Evolutionary conservation across 2,888 invertebrate species (phyloP).

Genomic region (Scelioninae gen. 2): DNA sequence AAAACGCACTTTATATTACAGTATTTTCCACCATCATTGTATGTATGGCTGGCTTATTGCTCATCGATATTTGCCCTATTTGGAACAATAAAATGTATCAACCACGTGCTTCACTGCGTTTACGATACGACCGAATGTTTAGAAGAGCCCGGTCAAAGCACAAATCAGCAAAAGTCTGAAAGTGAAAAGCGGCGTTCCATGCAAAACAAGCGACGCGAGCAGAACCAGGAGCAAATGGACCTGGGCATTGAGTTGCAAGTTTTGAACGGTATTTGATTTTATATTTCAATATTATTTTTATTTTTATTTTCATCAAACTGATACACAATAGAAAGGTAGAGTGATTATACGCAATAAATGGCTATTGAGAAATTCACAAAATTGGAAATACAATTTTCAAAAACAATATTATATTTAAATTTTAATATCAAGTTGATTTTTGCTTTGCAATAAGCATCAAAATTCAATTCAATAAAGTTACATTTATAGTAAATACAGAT

Average conservation of each 20-base stretch:
- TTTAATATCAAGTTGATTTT: too few relatives aligned
- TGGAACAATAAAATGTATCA: conserved; percentile 88
- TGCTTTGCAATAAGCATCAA: too few relatives aligned
- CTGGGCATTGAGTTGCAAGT: conserved; percentile 73
- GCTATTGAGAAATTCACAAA: too few relatives aligned
- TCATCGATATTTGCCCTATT: conserved; percentile 87
- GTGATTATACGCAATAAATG: too few relatives aligned
- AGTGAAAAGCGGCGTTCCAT: conserved; percentile 74
- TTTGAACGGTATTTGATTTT: conserved; percentile 71
- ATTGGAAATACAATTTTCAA: too few relatives aligned
- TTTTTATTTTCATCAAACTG: too few relatives aligned
- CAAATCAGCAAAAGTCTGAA: conserved; percentile 76
- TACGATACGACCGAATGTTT: conserved; percentile 96
- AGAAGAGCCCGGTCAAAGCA: conserved; percentile 78
- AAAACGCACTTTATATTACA: conserved; percentile 71
- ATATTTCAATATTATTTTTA: too few relatives aligned
- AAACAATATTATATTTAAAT: too few relatives aligned
- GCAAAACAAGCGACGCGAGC: conserved; percentile 73
- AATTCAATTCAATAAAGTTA: too few relatives aligned
- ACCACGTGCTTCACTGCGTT: conserved; percentile 92
- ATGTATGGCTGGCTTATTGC: conserved; percentile 93
- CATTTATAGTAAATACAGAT: too few relatives aligned
- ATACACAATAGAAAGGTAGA: too few relatives aligned
- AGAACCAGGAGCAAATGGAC: conserved; percentile 72
- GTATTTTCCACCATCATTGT: conserved; percentile 90